These are phyloP conservation scores for Drosophila barbarae DNA, from an alignment of 2,888 invertebrate species.

Conservation along the genomic window DNA sequence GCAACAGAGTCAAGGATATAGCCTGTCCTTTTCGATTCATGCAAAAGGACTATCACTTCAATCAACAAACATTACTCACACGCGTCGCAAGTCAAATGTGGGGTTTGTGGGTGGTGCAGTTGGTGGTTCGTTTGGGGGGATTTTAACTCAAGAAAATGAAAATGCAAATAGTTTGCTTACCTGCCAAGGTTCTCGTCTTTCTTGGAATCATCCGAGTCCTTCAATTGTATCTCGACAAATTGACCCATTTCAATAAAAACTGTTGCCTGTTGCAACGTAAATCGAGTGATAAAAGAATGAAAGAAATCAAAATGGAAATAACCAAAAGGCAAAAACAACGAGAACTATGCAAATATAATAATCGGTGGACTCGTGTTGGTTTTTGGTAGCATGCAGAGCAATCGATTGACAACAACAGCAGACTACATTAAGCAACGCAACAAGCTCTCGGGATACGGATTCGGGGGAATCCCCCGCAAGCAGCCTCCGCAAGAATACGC, in stretches of 20 bases:
- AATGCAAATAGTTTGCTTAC: constrained; percentile 81
- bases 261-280: constrained; percentile 69
- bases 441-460: constrained; percentile 9
- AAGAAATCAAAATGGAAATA: constrained; percentile 43
- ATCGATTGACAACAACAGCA: constrained; percentile 49
- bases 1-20: background rate
- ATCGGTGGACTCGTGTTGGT: constrained; percentile 34
- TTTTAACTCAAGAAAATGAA: constrained; percentile 8
- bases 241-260: constrained; percentile 79
- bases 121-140: background rate
- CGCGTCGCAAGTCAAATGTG: constrained; percentile 15
- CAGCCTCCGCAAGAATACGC: constrained; percentile 67
- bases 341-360: constrained; percentile 21
- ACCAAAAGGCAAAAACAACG: constrained; percentile 39
- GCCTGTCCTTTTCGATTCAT: constrained; percentile 6
- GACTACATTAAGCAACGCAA: constrained; percentile 39
- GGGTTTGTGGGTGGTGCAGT: constrained; percentile 1
- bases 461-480: background rate
- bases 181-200: constrained; percentile 96
- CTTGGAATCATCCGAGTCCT: constrained; percentile 94
- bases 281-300: constrained; percentile 51
- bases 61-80: constrained; percentile 53
- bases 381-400: constrained; percentile 64
- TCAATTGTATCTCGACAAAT: constrained; percentile 84
- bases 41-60: constrained; percentile 19